phyloP scores from a whole-genome alignment of 1,140 invertebrate species.

The Euura lappo region DNA sequence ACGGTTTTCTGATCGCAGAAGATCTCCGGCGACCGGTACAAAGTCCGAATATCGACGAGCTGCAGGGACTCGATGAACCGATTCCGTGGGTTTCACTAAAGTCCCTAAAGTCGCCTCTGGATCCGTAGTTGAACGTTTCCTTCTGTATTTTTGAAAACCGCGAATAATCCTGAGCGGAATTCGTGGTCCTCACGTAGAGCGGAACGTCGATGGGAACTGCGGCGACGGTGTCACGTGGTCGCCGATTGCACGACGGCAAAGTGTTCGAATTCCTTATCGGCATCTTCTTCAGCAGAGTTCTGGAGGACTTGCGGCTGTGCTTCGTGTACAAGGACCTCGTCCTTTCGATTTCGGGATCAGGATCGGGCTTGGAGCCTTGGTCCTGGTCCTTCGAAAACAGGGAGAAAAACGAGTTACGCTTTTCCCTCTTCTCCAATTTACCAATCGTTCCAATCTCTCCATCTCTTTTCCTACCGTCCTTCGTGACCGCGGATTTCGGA shows the following conservation, averaged over 20 bases:
- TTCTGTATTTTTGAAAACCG: no score
- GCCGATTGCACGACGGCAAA: neutral
- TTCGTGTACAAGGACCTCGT: constrained; percentile 18
- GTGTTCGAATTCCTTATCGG: neutral
- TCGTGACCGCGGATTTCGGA: neutral
- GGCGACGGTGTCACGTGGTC: neutral
- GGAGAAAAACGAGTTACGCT: neutral
- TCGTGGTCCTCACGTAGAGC: constrained; percentile 20
- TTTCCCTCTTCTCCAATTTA: constrained; percentile 19
- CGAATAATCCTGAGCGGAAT: constrained; percentile 22
- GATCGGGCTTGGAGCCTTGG: neutral
- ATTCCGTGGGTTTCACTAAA: constrained; percentile 17
- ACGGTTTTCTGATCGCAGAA: constrained; percentile 14
- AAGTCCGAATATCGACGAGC: constrained; percentile 55
- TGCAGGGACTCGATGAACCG: constrained; percentile 24
- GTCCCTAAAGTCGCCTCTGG: constrained; percentile 28
- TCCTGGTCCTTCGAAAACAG: neutral
- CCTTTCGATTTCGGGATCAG: neutral
- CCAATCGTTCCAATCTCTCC: neutral
- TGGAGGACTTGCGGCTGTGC: constrained; percentile 21
- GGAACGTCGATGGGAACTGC: neutral
- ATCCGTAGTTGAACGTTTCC: no score
- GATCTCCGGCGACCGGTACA: constrained; percentile 49
- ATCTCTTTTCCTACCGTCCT: constrained; percentile 4
- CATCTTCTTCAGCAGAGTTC: constrained; percentile 21